Base-by-base conservation (phyloP, 2,113 vertebrate species). In the Pagrus major region DNA sequence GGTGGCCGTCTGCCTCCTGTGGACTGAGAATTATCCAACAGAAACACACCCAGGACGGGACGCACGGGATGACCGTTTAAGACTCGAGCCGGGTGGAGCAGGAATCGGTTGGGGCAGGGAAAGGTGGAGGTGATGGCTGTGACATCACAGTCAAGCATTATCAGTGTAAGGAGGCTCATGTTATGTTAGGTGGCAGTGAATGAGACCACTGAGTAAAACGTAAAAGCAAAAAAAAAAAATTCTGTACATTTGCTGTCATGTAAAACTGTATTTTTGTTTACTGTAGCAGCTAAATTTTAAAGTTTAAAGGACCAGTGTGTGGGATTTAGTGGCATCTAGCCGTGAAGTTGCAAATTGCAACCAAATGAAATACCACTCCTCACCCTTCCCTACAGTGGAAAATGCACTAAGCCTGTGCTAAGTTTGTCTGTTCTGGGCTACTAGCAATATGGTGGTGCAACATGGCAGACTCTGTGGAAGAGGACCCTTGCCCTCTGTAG, bases 1-100 rank as follows among this genome's bases (percentile, higher is more conserved):
- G 74, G 91, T 83, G 80, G 73, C 70, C 11, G 52, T 65, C 71
- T 81, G 71, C 79, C 80, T 77, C 75, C 71, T 75, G 80, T 23
- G 39, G 66, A 42, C 61, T 76, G 88, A 88, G 67, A 80, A 61
- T 65, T 58, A 79, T 92, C 92, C 88, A 90, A 91, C 77, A 93
- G 91, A 92, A 94, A 93, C 84, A 87, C 25, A 0, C 31, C 0
- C 21, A 71, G 66, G 51, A 60, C 63, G 42, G 37, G 60, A 79
- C 58, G 73, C 31, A 58, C 33, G 11, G 21, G 27, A 49, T 20
- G 47, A 33, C 18, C 2, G 8, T 74, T 47, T 37, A 56, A 64
- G 69, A 41, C 55, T 60, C 9, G 27, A 29, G 23, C 41, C 77
- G 47, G 69, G 60, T 61, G 71, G 37, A 23, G 55, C 6, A 39